Evolutionary conservation across 2,888 invertebrate genomes (phyloP).

Genomic region (Blastobasis adustella): DNA sequence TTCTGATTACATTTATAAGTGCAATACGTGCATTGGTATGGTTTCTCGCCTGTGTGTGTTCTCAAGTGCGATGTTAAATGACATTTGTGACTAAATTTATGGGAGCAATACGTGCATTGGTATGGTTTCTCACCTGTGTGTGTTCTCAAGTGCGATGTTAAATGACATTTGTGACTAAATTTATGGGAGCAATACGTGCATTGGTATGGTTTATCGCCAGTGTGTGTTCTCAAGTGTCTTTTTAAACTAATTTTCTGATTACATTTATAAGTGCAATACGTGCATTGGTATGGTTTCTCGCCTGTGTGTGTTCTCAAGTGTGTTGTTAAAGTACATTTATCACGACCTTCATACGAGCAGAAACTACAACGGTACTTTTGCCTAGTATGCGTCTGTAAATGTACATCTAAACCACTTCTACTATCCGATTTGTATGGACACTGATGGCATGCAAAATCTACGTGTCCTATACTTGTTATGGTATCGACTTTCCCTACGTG

Average conservation of each 20-base stretch:
- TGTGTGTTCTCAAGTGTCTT: slow-evolving; percentile 1
- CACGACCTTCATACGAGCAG: slow-evolving; percentile 9
- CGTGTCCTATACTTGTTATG: too few relatives aligned
- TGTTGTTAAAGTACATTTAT: slow-evolving; percentile 1
- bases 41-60: not conserved
- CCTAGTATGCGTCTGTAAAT: not conserved
- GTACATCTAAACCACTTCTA: not conserved
- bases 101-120: not conserved
- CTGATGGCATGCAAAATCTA: not conserved
- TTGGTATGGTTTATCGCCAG: slow-evolving; percentile 3
- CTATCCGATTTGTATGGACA: not conserved
- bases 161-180: not conserved
- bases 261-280: not conserved
- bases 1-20: not conserved
- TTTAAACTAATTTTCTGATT: not conserved
- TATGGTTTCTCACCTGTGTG: not conserved
- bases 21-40: not conserved
- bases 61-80: not conserved
- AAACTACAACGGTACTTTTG: slow-evolving; percentile 8
- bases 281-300: slow-evolving; percentile 10
- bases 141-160: too few relatives aligned
- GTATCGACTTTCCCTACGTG: not conserved
- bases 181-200: slow-evolving; percentile 13
- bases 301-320: slow-evolving; percentile 13
- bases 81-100: not conserved